Evolutionary conservation across 2,113 vertebrate species (phyloP).

Genomic region (Leucopternis melanops): DNA sequence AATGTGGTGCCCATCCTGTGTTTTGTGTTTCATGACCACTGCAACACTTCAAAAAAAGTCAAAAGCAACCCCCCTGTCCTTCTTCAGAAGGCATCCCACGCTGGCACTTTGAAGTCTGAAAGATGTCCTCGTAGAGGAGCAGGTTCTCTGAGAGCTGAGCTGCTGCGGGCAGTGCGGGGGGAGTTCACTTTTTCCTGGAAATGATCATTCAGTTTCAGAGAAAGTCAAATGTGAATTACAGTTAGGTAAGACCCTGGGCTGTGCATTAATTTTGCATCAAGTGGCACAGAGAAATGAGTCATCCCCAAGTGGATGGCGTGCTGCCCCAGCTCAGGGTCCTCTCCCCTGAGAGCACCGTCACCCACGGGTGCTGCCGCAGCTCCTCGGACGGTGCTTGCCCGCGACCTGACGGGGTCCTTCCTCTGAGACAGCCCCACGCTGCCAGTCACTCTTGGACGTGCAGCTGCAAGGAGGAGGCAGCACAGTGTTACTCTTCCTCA

Average conservation of each 20-base stretch:
- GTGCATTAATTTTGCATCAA: not conserved
- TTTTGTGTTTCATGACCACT: not conserved
- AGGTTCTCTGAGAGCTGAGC: not conserved
- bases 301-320: not conserved
- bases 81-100: not conserved
- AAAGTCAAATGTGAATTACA: not conserved
- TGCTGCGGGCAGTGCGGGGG: not conserved
- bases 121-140: not conserved
- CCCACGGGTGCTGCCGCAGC: not conserved
- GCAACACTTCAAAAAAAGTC: not conserved
- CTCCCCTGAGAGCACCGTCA: not conserved
- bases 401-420: not conserved
- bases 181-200: not conserved
- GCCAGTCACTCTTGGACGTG: fast-evolving
- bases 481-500: not conserved
- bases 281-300: not conserved
- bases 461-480: not conserved
- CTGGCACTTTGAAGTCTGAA: not conserved
- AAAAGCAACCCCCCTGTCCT: not conserved
- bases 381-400: fast-evolving
- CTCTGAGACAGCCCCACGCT: not conserved
- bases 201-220: not conserved
- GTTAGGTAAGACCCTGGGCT: not conserved
- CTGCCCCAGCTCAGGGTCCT: not conserved
- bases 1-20: not conserved